Evolutionary conservation across 2,888 invertebrate species (phyloP).

Genomic region (Alloplasta piceator): DNA sequence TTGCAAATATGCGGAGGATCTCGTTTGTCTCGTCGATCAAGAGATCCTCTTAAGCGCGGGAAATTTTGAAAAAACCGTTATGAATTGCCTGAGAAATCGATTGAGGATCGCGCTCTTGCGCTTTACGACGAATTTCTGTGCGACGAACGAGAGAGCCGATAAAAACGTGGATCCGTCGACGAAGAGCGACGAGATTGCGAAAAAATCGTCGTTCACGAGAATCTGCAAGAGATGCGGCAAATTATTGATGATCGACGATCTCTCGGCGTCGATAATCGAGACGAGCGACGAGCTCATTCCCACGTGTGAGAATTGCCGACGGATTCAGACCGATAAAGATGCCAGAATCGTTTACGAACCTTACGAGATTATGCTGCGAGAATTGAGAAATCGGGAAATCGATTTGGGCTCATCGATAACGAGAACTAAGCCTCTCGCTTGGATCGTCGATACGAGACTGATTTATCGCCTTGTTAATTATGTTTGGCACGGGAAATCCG

Average conservation of each 20-base stretch:
- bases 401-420: conserved; percentile 72
- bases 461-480: conserved; percentile 92
- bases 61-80: conserved; percentile 86
- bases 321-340: conserved; percentile 55
- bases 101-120: conserved; percentile 70
- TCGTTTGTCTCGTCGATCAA: conserved; percentile 88
- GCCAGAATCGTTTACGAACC: conserved; percentile 83
- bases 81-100: conserved; percentile 87
- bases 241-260: conserved; percentile 55
- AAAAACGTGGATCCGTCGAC: neutral
- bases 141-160: conserved; percentile 2
- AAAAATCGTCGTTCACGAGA: conserved; percentile 14
- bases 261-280: conserved; percentile 1
- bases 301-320: conserved; percentile 65
- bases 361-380: conserved; percentile 89
- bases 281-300: conserved; percentile 25
- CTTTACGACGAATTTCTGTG: conserved; percentile 63
- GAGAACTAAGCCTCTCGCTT: conserved; percentile 85
- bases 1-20: conserved; percentile 85
- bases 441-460: conserved; percentile 91
- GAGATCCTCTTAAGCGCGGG: conserved; percentile 89
- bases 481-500: conserved; percentile 95
- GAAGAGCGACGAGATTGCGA: neutral
- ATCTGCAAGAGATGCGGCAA: conserved; percentile 66
- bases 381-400: conserved; percentile 86